Conservation (phyloP, 2,888 invertebrate genomes). For the Pyrocoelia pectoralis region DNA sequence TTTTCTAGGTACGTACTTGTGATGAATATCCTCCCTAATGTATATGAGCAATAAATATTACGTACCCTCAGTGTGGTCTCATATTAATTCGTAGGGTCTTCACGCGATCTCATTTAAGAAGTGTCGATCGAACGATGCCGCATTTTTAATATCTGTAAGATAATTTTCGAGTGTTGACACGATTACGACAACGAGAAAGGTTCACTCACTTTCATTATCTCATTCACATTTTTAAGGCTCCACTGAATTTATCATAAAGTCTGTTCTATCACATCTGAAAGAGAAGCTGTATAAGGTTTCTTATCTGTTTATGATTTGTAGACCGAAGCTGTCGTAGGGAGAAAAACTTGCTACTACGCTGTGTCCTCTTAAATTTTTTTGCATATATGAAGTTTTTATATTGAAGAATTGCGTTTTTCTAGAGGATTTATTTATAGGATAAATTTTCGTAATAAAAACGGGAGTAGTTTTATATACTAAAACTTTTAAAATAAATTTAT, state of each 20-base stretch:
- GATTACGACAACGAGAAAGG: constrained; percentile 45
- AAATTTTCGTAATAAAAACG: not conserved
- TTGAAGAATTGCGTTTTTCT: constrained; percentile 21
- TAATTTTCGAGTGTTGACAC: constrained; percentile 55
- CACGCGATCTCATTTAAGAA: constrained; percentile 52
- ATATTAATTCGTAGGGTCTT: constrained; percentile 35
- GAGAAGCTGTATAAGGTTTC: constrained; percentile 40
- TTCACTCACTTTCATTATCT: constrained; percentile 49
- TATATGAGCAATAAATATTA: constrained; percentile 56
- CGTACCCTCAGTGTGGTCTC: constrained; percentile 41
- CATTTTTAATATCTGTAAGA: constrained; percentile 53
- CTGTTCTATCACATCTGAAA: constrained; percentile 45
- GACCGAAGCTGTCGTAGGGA: constrained; percentile 40
- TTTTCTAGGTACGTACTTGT: constrained; percentile 47
- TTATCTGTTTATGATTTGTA: constrained; percentile 54
- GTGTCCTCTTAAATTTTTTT: constrained; percentile 22
- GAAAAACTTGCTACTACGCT: constrained; percentile 33
- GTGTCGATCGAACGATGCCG: constrained; percentile 55
- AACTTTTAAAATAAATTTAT: constrained; percentile 36
- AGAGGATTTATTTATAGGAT: constrained; percentile 12
- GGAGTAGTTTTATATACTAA: constrained; percentile 4
- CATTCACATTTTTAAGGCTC: constrained; percentile 34
- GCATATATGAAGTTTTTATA: constrained; percentile 22
- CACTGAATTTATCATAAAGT: constrained; percentile 44
- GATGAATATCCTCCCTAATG: constrained; percentile 56